phyloP scores from a whole-genome alignment of 2,888 invertebrate genomes.

The Cephus nigrinus region DNA sequence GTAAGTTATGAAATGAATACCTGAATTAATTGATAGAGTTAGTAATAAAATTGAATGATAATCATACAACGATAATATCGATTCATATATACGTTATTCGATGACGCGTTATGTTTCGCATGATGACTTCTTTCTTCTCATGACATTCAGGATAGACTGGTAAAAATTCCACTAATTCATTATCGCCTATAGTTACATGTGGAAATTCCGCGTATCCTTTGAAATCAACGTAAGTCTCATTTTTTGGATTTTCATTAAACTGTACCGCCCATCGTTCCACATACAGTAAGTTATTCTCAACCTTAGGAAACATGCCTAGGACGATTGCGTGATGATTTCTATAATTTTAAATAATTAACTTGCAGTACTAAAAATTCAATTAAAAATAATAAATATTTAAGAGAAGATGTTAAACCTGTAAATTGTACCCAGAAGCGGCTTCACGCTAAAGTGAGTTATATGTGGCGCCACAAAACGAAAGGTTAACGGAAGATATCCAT shows the following conservation, averaged over 20 bases:
- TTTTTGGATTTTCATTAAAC: slow-evolving; percentile 61
- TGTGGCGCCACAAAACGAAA: slow-evolving; percentile 65
- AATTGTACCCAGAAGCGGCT: slow-evolving; percentile 66
- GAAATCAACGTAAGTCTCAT: slow-evolving; percentile 57
- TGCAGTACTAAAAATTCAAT: not conserved
- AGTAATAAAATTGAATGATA: not conserved
- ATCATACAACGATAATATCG: not conserved
- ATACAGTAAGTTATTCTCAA: slow-evolving; percentile 49
- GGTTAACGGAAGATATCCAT: slow-evolving; percentile 63
- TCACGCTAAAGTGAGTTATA: slow-evolving; percentile 60
- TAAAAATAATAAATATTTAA: slow-evolving; percentile 1
- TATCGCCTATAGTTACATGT: slow-evolving; percentile 49
- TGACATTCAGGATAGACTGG: slow-evolving; percentile 60
- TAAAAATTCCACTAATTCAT: slow-evolving; percentile 57
- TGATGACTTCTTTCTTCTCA: slow-evolving; percentile 44
- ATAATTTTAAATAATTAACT: slow-evolving; percentile 8
- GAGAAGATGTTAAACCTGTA: slow-evolving; percentile 32
- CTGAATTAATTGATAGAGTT: slow-evolving; percentile 22
- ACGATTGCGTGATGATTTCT: slow-evolving; percentile 61
- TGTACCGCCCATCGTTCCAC: slow-evolving; percentile 66
- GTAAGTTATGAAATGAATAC: slow-evolving; percentile 30
- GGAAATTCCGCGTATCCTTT: slow-evolving; percentile 63
- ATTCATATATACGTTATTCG: slow-evolving; percentile 50
- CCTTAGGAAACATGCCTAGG: slow-evolving; percentile 58
- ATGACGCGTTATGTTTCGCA: slow-evolving; percentile 64